Percentiles rank a stretch among this genome's conserved stretches.
phyloP scores from a whole-genome alignment of 2,797 vertebrate species.

The Stomatorhinus walkeri region DNA sequence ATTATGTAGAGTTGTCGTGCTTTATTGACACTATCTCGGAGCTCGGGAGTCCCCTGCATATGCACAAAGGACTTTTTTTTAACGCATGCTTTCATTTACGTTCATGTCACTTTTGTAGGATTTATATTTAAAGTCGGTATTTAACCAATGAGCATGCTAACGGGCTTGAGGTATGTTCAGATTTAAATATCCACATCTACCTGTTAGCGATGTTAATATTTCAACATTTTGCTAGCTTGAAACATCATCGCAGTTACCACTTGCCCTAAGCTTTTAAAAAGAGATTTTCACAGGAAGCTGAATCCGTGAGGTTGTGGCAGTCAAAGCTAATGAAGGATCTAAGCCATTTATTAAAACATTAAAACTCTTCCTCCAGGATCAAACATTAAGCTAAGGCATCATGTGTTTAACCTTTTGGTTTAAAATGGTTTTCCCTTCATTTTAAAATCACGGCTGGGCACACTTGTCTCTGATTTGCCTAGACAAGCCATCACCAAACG shows the following conservation, averaged over 20 bases:
- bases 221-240: neutral
- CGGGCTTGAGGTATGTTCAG: neutral
- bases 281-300: neutral
- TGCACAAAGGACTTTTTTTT: neutral
- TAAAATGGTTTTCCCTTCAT: slow-evolving; percentile 8
- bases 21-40: neutral
- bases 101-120: neutral
- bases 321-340: neutral
- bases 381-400: neutral
- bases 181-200: neutral
- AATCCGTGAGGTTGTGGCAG: neutral
- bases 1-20: neutral
- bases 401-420: slow-evolving; percentile 17
- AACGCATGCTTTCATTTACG: neutral
- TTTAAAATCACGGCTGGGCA: slow-evolving; percentile 34
- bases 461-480: slow-evolving; percentile 43
- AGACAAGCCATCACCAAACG: slow-evolving; percentile 65
- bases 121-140: neutral
- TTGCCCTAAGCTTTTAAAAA: neutral
- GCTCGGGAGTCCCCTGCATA: neutral
- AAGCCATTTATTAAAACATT: slow-evolving; percentile 11
- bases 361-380: slow-evolving; percentile 7
- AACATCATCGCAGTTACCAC: slow-evolving; percentile 1
- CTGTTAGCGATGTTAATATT: neutral
- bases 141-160: neutral